Base-by-base conservation (phyloP, 2,797 vertebrate species). In the Myotis vivesi region DNA sequence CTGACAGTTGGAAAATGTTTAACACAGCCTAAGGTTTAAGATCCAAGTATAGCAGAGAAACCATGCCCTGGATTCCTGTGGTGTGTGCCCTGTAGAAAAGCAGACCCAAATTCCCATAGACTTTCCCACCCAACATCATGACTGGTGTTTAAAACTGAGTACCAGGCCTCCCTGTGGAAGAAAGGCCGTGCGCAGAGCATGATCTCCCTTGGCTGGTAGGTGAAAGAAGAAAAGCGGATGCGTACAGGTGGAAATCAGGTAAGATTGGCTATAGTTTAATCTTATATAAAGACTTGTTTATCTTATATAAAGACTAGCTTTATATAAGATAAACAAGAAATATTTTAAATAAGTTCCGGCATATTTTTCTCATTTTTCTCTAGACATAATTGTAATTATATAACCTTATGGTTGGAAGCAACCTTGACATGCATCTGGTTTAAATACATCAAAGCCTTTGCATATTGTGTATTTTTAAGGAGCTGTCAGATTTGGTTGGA, bases 11-110 rank as follows among this genome's bases (percentile, higher is more conserved):
- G 22, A 75, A 36, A 87, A 62, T 71, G 20, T 22, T 94, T 76
- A 72, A 64, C 71, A 75, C 23, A 72, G 46, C 10, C n/a, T 72
- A 36, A 88, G 22, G 19, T 77, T 28, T 77, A 92, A 91, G 19
- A 20, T 51, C 4, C 13, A 79, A 49, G 9, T n/a, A 44, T 0
- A 82, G 6, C 33, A 33, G 20, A 55, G 8, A 87, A 89, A 49
- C 2, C 3, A 51, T 55, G 11, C 6, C 0, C 0, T 25, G 64
- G 16, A 41, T 53, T 77, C 7, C 11, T 23, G 36, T 25, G 1
- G 13, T 77, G 11, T n/a, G 15, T 44, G 30, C 2, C 19, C n/a
- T 22, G n/a, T 2, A 13, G 41, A 85, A 71, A 59, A 68, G 12
- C 10, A 88, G 41, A 86, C 16, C 5, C 10, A 64, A 73, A 77